Evolutionary conservation across 1,140 invertebrate species (phyloP).

Genomic region (Lepidostoma basale): DNA sequence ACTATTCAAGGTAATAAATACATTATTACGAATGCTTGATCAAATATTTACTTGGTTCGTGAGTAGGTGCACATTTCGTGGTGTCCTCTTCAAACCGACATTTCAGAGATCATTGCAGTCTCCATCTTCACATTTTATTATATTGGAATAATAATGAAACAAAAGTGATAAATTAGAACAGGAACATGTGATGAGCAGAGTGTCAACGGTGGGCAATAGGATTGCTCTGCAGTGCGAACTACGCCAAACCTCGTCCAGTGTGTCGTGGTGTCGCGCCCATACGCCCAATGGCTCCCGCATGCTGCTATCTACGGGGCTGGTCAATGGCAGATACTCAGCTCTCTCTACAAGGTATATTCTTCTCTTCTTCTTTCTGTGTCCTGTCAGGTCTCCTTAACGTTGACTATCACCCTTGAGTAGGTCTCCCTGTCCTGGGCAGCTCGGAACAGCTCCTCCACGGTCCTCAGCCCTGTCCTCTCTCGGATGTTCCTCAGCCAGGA

Average conservation of each 20-base stretch:
- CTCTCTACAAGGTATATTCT: slow-evolving; percentile 5
- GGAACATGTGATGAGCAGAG: slow-evolving; percentile 16
- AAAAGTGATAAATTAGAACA: slow-evolving; percentile 7
- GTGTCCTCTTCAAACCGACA: neutral
- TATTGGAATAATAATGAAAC: neutral
- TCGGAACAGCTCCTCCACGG: no score
- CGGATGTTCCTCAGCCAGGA: no score
- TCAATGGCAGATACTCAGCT: slow-evolving; percentile 32
- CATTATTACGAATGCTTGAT: no score
- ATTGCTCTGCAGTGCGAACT: slow-evolving; percentile 23
- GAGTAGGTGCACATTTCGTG: neutral
- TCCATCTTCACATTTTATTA: no score
- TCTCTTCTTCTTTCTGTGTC: neutral
- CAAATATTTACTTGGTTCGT: neutral
- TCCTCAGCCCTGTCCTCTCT: no score
- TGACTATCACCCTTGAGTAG: no score
- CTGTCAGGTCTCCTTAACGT: no score
- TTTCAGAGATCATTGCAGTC: no score
- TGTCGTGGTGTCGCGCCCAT: slow-evolving; percentile 38
- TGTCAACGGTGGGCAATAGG: neutral
- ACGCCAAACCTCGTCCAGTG: neutral
- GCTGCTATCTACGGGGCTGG: slow-evolving; percentile 23
- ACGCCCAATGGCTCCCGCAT: slow-evolving; percentile 23
- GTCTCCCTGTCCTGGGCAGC: no score
- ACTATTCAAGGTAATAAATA: neutral